Evolutionary conservation across 2,888 invertebrate species (phyloP).

Genomic region (Sipha maydis): DNA sequence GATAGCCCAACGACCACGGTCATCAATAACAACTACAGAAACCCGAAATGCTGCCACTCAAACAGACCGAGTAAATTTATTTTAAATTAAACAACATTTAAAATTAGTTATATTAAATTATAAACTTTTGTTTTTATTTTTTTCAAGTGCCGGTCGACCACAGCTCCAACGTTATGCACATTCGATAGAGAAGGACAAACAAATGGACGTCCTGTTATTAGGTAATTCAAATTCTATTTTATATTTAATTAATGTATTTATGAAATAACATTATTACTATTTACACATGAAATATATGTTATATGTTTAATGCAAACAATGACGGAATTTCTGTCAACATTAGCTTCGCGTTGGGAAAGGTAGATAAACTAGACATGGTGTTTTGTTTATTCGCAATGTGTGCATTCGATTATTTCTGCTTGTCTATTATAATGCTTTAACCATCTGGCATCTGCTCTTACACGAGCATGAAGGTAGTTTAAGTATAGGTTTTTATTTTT

Average conservation of each 20-base stretch:
- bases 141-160: constrained; percentile 50
- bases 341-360: constrained; percentile 81
- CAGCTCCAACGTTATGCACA: constrained; percentile 62
- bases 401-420: constrained; percentile 67
- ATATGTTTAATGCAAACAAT: constrained; percentile 57
- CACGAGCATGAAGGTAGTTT: constrained; percentile 46
- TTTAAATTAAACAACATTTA: not conserved
- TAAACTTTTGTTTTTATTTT: constrained; percentile 17
- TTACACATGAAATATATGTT: constrained; percentile 36
- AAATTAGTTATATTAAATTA: not conserved
- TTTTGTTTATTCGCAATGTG: constrained; percentile 75
- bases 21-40: constrained; percentile 67
- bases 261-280: constrained; percentile 37
- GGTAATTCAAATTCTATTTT: constrained; percentile 24
- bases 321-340: constrained; percentile 64
- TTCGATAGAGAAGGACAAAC: constrained; percentile 54
- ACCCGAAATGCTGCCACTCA: constrained; percentile 80
- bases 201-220: constrained; percentile 61
- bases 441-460: constrained; percentile 30
- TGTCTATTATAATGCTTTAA: constrained; percentile 64
- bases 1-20: constrained; percentile 69
- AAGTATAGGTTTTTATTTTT: constrained; percentile 11
- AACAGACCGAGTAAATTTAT: constrained; percentile 79
- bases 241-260: constrained; percentile 48
- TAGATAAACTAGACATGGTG: constrained; percentile 80